Percentiles rank a stretch among this genome's conserved stretches.
Evolutionary conservation across 2,797 vertebrate genomes (phyloP).

Genomic region (Cichlasoma orientale): DNA sequence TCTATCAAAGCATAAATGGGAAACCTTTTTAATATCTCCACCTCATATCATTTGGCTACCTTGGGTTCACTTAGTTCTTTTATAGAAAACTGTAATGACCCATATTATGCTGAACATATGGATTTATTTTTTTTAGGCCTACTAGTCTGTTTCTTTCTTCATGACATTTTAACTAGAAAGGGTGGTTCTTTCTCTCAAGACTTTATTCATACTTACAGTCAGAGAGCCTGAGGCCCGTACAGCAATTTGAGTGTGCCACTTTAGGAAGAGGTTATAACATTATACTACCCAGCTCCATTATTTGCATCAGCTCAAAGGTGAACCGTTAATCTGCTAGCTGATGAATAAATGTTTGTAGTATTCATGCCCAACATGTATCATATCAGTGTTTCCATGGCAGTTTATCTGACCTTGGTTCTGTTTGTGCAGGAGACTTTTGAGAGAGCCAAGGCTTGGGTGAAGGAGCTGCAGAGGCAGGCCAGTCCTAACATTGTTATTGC

Average conservation of each 20-base stretch:
- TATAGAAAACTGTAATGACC: not conserved
- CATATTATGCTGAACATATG: not conserved
- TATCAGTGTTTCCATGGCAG: not conserved
- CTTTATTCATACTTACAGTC: not conserved
- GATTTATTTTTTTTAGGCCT: not conserved
- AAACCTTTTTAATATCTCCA: not conserved
- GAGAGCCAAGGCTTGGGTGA: conserved; percentile 88
- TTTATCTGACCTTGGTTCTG: conserved; percentile 4
- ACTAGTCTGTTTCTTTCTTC: not conserved
- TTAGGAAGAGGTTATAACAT: not conserved
- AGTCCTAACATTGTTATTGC: conserved; percentile 89
- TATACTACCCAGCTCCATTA: not conserved
- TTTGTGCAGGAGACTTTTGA: conserved; percentile 84
- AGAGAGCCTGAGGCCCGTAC: not conserved
- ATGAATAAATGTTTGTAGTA: not conserved
- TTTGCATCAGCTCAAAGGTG: conserved; percentile 1
- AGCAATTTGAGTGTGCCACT: not conserved
- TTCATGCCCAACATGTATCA: not conserved
- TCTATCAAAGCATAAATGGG: not conserved
- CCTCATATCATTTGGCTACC: not conserved
- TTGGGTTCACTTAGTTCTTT: not conserved
- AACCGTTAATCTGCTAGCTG: not conserved
- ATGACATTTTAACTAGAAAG: not conserved
- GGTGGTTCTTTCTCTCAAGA: not conserved
- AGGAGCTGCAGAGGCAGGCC: conserved; percentile 88